Evolutionary conservation across 2,888 invertebrate species (phyloP).

Genomic region (Diarsia rubi): DNA sequence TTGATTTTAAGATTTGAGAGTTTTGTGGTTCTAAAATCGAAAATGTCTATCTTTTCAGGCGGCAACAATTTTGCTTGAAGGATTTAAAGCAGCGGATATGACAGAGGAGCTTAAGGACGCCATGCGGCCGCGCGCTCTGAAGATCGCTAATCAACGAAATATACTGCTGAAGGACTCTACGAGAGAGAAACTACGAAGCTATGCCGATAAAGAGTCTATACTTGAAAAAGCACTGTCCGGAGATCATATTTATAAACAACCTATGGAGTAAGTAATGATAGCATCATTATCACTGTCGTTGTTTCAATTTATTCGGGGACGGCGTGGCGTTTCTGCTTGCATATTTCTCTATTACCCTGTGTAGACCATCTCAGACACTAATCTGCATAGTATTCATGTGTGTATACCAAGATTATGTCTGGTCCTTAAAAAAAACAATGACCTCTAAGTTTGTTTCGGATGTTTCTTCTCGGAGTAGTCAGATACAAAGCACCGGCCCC

Average conservation of each 20-base stretch:
- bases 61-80: conserved; percentile 84
- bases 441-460: no score
- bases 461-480: no score
- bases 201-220: conserved; percentile 69
- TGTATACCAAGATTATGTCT: no score
- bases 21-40: background rate
- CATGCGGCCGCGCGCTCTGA: conserved; percentile 80
- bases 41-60: conserved; percentile 77
- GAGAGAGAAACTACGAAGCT: conserved; percentile 65
- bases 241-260: conserved; percentile 81
- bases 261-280: conserved; percentile 82
- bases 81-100: conserved; percentile 77
- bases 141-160: conserved; percentile 78
- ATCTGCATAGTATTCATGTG: no score
- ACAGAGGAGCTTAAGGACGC: conserved; percentile 78
- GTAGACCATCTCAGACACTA: no score
- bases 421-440: no score
- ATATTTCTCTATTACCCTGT: background rate
- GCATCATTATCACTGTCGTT: background rate
- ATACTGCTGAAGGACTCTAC: conserved; percentile 70
- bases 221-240: conserved; percentile 79
- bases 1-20: background rate
- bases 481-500: no score
- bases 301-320: background rate
- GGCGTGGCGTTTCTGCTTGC: background rate